Evolutionary conservation across 2,797 vertebrate species (phyloP).

Genomic region (Petrocephalus schoutedeni): DNA sequence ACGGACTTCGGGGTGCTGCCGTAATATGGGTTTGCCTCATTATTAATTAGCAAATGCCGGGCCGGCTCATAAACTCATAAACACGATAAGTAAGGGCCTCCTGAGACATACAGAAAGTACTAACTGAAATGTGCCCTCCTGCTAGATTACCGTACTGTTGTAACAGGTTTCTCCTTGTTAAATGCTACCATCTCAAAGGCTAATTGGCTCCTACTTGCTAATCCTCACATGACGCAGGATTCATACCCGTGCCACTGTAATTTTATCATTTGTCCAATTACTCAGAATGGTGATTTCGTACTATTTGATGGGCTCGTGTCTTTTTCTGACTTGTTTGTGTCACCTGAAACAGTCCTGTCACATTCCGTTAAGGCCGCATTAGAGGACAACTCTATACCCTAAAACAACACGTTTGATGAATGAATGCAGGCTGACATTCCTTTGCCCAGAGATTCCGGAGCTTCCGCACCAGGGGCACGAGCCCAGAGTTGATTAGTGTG

Average conservation of each 20-base stretch:
- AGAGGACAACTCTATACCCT: not conserved
- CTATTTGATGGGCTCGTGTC: constrained; percentile 62
- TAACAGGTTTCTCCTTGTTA: constrained; percentile 15
- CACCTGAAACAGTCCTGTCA: constrained; percentile 14
- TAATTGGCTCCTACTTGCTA: constrained; percentile 36
- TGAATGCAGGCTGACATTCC: not conserved
- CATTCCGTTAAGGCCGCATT: not conserved
- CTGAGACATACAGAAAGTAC: not conserved
- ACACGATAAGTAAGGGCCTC: not conserved
- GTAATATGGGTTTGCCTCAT: not conserved
- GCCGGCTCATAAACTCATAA: not conserved
- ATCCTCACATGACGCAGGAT: constrained; percentile 36
- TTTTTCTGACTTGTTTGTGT: not conserved
- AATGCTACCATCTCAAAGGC: constrained; percentile 34
- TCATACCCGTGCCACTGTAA: constrained; percentile 68
- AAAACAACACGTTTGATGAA: not conserved
- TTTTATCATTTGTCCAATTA: constrained; percentile 71
- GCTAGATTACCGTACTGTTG: not conserved
- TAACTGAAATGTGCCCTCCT: not conserved
- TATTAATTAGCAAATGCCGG: not conserved
- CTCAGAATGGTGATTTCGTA: constrained; percentile 71
- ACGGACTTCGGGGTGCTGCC: not conserved
- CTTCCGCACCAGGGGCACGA: not conserved
- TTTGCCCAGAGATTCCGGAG: not conserved
- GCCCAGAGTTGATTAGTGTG: not conserved